Evolutionary conservation across 2,113 vertebrate genomes (phyloP).

Genomic region (Grammomys dolichurus): DNA sequence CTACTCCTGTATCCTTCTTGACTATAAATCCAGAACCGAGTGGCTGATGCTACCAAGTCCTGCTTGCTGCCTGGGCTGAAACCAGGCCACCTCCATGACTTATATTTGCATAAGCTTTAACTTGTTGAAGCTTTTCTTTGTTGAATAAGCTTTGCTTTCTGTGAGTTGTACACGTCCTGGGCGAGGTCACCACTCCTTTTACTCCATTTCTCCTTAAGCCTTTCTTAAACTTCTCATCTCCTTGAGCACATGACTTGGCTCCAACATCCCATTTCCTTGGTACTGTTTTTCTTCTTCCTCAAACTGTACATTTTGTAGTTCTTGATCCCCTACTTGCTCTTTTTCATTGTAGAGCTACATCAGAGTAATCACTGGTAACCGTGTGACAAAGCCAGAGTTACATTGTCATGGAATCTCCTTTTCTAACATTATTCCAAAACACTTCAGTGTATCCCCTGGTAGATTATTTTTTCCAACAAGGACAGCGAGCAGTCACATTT

Average conservation of each 20-base stretch:
- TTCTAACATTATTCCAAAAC: neutral
- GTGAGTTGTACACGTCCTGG: neutral
- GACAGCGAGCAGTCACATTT: neutral
- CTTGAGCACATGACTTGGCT: neutral
- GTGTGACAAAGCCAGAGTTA: neutral
- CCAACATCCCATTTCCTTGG: neutral
- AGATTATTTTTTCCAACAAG: neutral
- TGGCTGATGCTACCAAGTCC: neutral
- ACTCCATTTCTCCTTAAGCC: neutral
- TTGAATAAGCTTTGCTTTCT: neutral
- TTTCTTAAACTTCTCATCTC: neutral
- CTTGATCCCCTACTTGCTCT: neutral
- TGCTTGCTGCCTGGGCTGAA: neutral
- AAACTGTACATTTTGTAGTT: neutral
- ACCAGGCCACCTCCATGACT: neutral
- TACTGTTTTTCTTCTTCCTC: neutral
- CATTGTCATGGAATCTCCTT: neutral
- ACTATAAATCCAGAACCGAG: neutral
- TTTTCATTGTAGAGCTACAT: neutral
- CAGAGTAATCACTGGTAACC: neutral
- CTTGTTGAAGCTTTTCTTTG: neutral
- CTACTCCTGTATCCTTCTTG: neutral
- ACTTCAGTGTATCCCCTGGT: neutral
- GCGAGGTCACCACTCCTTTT: neutral
- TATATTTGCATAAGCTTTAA: neutral